Evolutionary conservation across 2,113 vertebrate genomes (phyloP), one percentile per base, ranked within the genome.

Genomic region (Haemorhous mexicanus): DNA sequence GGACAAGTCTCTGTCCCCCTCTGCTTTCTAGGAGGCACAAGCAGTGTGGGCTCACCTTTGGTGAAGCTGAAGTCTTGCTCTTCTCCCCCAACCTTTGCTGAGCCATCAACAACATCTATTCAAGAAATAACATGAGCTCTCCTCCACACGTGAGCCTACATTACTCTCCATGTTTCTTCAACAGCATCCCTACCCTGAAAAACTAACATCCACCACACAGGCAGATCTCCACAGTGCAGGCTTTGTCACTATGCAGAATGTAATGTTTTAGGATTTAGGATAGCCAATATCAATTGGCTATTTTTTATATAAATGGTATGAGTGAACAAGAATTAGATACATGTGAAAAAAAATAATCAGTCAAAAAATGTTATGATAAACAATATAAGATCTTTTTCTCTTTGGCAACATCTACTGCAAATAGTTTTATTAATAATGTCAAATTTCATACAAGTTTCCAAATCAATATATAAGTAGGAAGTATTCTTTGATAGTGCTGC

Each of bases 81-180:
- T 53, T 68, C n/a, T 56, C 62, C 56, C 22, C 16, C 2, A 0
- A 4, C 9, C 8, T 62, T 53, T 70, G 9, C 0, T 62, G 24
- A 90, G 33, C 18, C 46, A 43, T 15, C 5, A 3, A 43, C 37
- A 86, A 52, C 20, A 47, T 30, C 53, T 35, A 2, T 9, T 37
- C 16, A 64, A 35, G 46, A 35, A 56, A 35, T 35, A 56, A 49
- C 22, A 33, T 0, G 17, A 73, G 21, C 0, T 5, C 30, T 76
- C 33, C 35, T 78, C 33, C 8, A 33, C 0, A 1, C 49, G 18
- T 2, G 0, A 66, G 27, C 26, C 26, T 35, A 6, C 16, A 7
- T n/a, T 23, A 18, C 43, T 43, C n/a, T 50, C 26, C 35, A 4
- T 15, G 10, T 61, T 76, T 74, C 56, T 69, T 74, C 35, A 81